Evolutionary conservation across 2,888 invertebrate species (phyloP), one percentile per base, ranked within the genome.

Genomic region (Zygothrica quintamaculata): DNA sequence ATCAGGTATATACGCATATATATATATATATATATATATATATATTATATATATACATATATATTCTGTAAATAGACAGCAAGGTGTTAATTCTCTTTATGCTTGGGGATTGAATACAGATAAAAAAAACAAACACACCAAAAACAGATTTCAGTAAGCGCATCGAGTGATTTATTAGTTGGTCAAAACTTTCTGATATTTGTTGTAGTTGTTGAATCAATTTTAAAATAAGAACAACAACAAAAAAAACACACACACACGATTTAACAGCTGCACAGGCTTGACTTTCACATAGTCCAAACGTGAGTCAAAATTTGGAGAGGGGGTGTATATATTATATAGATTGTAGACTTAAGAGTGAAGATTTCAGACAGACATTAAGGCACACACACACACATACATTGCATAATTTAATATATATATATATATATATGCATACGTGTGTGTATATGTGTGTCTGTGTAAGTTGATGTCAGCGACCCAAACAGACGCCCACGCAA

Each of bases 351-450:
- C 26, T 33, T n/a, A 15, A 51, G 8, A 29, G 22, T 25, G 52
- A 15, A 44, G 34, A 44, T 39, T 37, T 31, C 42, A 46, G 40
- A 40, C 37, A 65, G 37, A 46, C 48, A 36, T 34, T 55, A 40
- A 42, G 12, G 60, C 57, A 62, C 57, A 60, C 36, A 40, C 33
- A 66, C 48, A 50, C 53, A 46, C 29, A 68, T 33, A 11, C 66
- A 48, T 80, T 84, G 59, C 77, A 80, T 66, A 80, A 80, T 69
- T n/a, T n/a, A n/a, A n/a, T n/a, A n/a, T n/a, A n/a, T n/a, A n/a
- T n/a, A n/a, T n/a, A n/a, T n/a, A 62, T 44, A 39, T 58, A 64
- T 44, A 33, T 58, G 46, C 46, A 48, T 60, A 34, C 26, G 43
- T 42, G n/a, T 37, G 29, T 29, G 12, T 22, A 40, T 11, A 9